phyloP scores from a whole-genome alignment of 1,140 invertebrate genomes.

The Apis laboriosa region DNA sequence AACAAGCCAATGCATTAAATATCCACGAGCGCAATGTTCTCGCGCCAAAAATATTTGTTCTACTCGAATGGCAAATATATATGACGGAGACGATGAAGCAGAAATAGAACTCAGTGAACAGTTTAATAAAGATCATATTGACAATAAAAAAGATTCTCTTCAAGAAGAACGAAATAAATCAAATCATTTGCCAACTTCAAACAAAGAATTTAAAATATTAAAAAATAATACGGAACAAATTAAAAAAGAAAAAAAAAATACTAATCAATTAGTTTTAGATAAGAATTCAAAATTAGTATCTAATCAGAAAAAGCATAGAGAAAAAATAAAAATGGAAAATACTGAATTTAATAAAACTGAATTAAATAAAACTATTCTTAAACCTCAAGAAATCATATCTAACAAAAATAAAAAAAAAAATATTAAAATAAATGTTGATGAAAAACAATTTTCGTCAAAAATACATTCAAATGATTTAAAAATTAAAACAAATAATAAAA shows the following conservation, averaged over 20 bases:
- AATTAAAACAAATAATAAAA: background rate
- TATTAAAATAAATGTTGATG: background rate
- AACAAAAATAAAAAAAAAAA: background rate
- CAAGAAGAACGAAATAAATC: background rate
- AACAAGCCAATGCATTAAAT: background rate
- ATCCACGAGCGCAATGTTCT: background rate
- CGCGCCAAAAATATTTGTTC: background rate
- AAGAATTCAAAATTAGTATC: background rate
- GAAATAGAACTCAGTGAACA: constrained; percentile 8
- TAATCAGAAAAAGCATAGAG: background rate
- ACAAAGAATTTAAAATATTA: background rate
- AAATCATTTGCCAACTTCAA: background rate
- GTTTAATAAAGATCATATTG: background rate
- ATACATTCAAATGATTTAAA: too few relatives aligned
- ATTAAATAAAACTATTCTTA: background rate
- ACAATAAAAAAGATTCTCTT: background rate
- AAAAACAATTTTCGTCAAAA: background rate
- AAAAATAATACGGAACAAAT: background rate
- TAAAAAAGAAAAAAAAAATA: background rate
- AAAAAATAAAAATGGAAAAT: background rate
- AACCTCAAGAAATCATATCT: background rate
- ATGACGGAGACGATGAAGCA: constrained; percentile 37
- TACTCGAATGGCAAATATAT: background rate
- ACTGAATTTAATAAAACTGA: too few relatives aligned
- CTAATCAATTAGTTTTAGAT: too few relatives aligned